phyloP scores from a whole-genome alignment of 2,797 vertebrate genomes.

The Dicrostonyx torquatus region DNA sequence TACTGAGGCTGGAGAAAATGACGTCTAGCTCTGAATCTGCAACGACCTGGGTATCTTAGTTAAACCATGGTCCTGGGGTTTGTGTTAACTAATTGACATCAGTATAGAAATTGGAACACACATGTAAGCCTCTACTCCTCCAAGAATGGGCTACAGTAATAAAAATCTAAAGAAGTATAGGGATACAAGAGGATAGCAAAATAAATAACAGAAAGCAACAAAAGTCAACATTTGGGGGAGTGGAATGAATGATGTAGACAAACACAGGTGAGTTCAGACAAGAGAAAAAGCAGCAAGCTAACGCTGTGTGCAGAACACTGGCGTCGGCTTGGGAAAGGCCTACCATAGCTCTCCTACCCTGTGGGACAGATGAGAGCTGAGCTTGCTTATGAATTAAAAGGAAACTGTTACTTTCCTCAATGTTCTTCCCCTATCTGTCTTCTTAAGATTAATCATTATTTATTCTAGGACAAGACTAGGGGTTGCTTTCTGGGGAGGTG shows the following conservation, averaged over 20 bases:
- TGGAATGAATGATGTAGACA: neutral
- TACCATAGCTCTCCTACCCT: neutral
- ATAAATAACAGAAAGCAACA: neutral
- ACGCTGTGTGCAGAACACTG: neutral
- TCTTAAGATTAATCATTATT: neutral
- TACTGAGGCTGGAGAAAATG: neutral
- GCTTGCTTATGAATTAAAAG: neutral
- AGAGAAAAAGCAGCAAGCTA: neutral
- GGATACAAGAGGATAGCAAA: neutral
- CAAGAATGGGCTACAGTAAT: neutral
- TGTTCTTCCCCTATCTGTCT: neutral
- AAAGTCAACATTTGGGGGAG: neutral
- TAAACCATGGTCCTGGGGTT: neutral
- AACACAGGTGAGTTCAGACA: neutral
- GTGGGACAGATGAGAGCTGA: neutral
- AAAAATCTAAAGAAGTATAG: neutral
- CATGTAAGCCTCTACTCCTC: neutral
- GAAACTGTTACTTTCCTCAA: neutral
- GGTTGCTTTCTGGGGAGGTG: slow-evolving; percentile 6
- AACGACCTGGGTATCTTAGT: neutral
- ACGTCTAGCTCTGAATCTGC: neutral
- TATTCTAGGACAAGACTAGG: neutral
- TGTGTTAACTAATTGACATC: neutral
- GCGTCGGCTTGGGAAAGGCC: neutral
- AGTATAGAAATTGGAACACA: neutral